Evolutionary conservation across 2,113 vertebrate genomes (phyloP).

Genomic region (Odocoileus hemionus): DNA sequence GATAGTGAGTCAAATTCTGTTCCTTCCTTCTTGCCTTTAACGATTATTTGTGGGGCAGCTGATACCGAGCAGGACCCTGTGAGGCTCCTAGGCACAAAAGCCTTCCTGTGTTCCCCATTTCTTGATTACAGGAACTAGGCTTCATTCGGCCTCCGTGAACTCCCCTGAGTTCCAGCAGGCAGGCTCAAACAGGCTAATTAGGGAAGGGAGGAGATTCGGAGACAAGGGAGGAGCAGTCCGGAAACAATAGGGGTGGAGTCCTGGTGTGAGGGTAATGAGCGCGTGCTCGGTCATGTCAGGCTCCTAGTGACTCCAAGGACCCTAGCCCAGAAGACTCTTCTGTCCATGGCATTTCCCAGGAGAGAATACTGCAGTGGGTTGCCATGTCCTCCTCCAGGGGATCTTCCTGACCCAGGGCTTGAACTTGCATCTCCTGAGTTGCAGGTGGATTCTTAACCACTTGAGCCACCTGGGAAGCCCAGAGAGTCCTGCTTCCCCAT

Average conservation of each 20-base stretch:
- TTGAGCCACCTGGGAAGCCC: background rate
- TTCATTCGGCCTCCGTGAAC: background rate
- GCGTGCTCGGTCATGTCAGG: background rate
- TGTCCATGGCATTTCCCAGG: background rate
- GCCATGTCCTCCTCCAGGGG: background rate
- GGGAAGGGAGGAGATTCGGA: background rate
- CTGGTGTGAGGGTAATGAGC: background rate
- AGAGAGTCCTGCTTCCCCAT: background rate
- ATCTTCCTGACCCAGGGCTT: background rate
- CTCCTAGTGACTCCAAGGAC: background rate
- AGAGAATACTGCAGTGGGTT: background rate
- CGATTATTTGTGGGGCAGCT: background rate
- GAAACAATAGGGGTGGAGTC: background rate
- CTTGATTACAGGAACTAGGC: background rate
- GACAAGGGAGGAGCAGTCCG: background rate
- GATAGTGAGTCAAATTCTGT: background rate
- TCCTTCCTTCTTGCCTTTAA: background rate
- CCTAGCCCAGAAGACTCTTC: background rate
- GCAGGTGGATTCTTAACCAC: background rate
- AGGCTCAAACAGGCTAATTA: background rate
- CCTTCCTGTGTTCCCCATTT: background rate
- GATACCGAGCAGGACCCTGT: background rate
- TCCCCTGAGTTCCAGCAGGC: background rate
- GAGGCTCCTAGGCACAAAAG: background rate
- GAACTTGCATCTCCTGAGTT: background rate